Evolutionary conservation across 2,888 invertebrate genomes (phyloP).

Genomic region (Morpho deidamia): DNA sequence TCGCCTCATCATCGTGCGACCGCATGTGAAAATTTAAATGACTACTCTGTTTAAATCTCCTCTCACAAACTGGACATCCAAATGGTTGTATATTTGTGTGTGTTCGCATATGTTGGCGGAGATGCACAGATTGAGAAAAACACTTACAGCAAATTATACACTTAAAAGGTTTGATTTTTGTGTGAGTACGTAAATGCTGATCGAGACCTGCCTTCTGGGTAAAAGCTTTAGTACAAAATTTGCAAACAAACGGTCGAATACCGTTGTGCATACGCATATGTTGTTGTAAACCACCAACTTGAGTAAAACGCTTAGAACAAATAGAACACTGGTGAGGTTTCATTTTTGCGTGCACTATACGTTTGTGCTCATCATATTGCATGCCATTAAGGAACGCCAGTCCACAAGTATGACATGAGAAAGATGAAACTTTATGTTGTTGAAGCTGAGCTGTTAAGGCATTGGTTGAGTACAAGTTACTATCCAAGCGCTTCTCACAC

Average conservation of each 20-base stretch:
- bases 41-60: slow-evolving; percentile 68
- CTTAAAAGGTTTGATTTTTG: slow-evolving; percentile 67
- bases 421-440: slow-evolving; percentile 34
- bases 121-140: slow-evolving; percentile 70
- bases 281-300: slow-evolving; percentile 67
- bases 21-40: slow-evolving; percentile 70
- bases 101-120: slow-evolving; percentile 70
- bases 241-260: slow-evolving; percentile 61
- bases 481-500: slow-evolving; percentile 65
- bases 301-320: slow-evolving; percentile 65
- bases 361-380: slow-evolving; percentile 60
- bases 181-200: slow-evolving; percentile 69
- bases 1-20: slow-evolving; percentile 49
- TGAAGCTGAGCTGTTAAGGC: slow-evolving; percentile 34
- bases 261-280: slow-evolving; percentile 72
- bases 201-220: slow-evolving; percentile 70
- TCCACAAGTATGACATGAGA: slow-evolving; percentile 55
- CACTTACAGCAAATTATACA: slow-evolving; percentile 67
- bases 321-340: slow-evolving; percentile 65
- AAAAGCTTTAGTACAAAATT: slow-evolving; percentile 64
- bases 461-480: slow-evolving; percentile 37
- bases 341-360: slow-evolving; percentile 55
- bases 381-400: slow-evolving; percentile 48
- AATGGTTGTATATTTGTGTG: slow-evolving; percentile 73
- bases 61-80: slow-evolving; percentile 57